phyloP scores from a whole-genome alignment of 2,797 vertebrate species.

The Oreochromis mossambicus region DNA sequence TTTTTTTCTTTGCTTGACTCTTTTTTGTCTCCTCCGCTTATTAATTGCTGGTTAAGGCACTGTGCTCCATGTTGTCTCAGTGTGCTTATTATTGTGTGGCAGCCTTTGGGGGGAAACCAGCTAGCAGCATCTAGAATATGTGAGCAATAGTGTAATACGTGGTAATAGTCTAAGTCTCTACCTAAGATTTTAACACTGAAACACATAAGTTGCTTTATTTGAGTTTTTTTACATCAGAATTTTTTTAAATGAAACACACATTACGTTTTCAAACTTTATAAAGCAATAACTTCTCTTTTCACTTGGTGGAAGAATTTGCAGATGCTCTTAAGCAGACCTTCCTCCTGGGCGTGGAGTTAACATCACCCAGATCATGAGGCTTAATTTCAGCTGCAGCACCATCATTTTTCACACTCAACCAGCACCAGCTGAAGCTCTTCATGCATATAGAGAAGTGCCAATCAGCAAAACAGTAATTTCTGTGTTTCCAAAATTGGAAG shows the following conservation, averaged over 20 bases:
- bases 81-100: conserved; percentile 9
- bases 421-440: background rate
- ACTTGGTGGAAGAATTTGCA: background rate
- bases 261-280: background rate
- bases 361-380: background rate
- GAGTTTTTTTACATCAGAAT: background rate
- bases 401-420: background rate
- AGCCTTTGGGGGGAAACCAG: background rate
- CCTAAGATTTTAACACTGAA: background rate
- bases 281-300: background rate
- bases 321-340: background rate
- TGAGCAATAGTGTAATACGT: background rate
- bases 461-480: background rate
- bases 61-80: background rate
- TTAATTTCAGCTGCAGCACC: background rate
- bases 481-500: background rate
- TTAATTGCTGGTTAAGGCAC: conserved; percentile 4
- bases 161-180: background rate
- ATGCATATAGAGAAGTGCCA: background rate
- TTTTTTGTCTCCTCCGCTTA: conserved; percentile 17
- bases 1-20: background rate
- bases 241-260: background rate
- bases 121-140: background rate
- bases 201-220: background rate
- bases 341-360: background rate